Evolutionary conservation across 1,140 invertebrate species (phyloP).

Genomic region (Tyrophagus putrescentiae): DNA sequence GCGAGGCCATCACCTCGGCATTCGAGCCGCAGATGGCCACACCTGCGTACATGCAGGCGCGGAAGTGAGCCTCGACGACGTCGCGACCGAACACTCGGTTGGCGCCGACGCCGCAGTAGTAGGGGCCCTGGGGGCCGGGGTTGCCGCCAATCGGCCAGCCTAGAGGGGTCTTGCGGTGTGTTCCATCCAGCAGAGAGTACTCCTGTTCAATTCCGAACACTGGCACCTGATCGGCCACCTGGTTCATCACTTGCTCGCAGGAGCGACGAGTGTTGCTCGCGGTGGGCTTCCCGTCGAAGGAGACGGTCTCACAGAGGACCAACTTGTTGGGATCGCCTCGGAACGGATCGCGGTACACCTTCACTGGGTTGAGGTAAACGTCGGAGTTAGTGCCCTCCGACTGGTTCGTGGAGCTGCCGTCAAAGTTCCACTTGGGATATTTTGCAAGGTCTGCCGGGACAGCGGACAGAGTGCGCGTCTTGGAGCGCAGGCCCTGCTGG

Average conservation of each 20-base stretch:
- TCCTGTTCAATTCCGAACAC: constrained; percentile 94
- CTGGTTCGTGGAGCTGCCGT: constrained; percentile 56
- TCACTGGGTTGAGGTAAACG: constrained; percentile 68
- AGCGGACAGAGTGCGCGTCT: constrained; percentile 53
- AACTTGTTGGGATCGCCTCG: constrained; percentile 62
- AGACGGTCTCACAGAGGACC: constrained; percentile 69
- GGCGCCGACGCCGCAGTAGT: constrained; percentile 89
- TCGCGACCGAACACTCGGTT: constrained; percentile 83
- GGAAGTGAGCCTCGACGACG: constrained; percentile 73
- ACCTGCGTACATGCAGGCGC: constrained; percentile 72
- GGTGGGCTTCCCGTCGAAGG: constrained; percentile 54
- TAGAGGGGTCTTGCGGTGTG: constrained; percentile 65
- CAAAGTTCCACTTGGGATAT: constrained; percentile 84
- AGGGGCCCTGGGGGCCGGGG: constrained; percentile 76
- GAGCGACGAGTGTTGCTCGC: constrained; percentile 30
- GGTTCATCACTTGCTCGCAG: constrained; percentile 35
- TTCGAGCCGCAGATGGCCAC: constrained; percentile 76
- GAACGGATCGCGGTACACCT: constrained; percentile 84
- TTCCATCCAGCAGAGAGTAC: constrained; percentile 68
- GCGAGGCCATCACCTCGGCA: constrained; percentile 83
- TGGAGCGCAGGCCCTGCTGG: constrained; percentile 65
- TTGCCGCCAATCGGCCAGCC: constrained; percentile 90
- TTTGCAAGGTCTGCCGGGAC: constrained; percentile 40
- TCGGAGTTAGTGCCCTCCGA: constrained; percentile 55
- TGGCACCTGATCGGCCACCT: constrained; percentile 47